Base-by-base conservation (phyloP, 2,888 invertebrate genomes). In the Netelia fuscicornis region DNA sequence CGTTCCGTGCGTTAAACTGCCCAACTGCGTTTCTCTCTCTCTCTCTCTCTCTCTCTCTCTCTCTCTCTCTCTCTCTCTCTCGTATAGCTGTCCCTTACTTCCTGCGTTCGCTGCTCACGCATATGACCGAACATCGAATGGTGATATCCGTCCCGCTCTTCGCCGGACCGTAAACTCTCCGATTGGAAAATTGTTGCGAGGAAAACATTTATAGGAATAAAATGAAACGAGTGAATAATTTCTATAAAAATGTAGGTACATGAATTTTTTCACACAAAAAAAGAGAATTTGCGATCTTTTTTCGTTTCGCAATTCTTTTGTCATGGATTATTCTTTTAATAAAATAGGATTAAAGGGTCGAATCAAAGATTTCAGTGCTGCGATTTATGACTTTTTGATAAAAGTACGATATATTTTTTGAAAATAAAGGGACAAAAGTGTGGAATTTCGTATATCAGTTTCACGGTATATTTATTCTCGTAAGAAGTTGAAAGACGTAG, bases 111-210 rank as follows among this genome's bases (percentile, higher is more conserved):
- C 60, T 80, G 37, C 60, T 65, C 68, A 75, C 17, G 72, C 83
- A 62, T 79, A 75, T 72, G 83, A 81, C 72, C 76, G 77, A 37
- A 85, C 77, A 81, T 83, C 75, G 65, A 84, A 85, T 79, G 74
- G 52, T 58, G 42, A 71, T 72, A 72, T 71, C 67, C 60, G 74
- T 76, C 58, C 56, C 62, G 48, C 23, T 82, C 68, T 56, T 60
- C 13, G 30, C 17, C 23, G 30, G 30, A 37, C 2, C 60, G 23
- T 60, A 58, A 58, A 54, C 68, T 62, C 42, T 52, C 11, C 10
- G 10, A 20, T 54, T 42, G 25, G 58, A 25, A 84, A 80, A 37
- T 37, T 37, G 25, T 37, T 37, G 2, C 6, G 6, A 37, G 37
- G 6, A 37, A 5, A 37, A 37, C 6, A 37, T 6, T 3, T 37